A percentile compares a stretch with the other conserved stretches of the same genome.
Evolutionary conservation across 1,140 invertebrate species (phyloP).

Genomic region (Dendroctonus valens): DNA sequence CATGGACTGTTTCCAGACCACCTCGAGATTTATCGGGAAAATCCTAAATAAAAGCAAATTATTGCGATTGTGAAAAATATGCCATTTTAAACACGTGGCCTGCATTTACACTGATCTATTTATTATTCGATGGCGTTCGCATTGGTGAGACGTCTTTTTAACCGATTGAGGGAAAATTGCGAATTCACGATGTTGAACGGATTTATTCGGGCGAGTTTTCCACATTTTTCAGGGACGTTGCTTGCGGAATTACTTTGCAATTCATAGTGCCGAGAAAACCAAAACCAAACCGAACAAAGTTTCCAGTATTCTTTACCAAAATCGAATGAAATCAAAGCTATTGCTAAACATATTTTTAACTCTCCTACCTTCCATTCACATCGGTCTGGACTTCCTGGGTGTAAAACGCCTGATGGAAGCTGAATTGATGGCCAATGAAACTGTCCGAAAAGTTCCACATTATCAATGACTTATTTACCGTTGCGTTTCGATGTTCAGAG

Average conservation of each 20-base stretch:
- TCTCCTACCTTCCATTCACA: slow-evolving; percentile 5
- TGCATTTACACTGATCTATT: slow-evolving; percentile 6
- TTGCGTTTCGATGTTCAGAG: slow-evolving; percentile 4
- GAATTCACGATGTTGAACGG: not conserved
- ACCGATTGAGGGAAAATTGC: slow-evolving; percentile 3
- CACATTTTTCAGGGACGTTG: too few species aligned
- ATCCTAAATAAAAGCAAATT: slow-evolving; percentile 25
- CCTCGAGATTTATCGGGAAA: slow-evolving; percentile 16
- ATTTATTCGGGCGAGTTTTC: too few species aligned
- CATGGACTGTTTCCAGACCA: not conserved
- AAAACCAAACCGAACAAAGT: too few species aligned
- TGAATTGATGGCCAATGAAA: not conserved
- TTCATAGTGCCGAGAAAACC: not conserved
- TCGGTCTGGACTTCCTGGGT: slow-evolving; percentile 25
- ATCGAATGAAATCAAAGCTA: not conserved
- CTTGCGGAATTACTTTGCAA: too few species aligned
- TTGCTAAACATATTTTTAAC: not conserved
- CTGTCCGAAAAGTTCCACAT: slow-evolving; percentile 20
- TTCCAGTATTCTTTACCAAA: too few species aligned
- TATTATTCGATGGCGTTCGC: not conserved
- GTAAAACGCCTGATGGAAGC: slow-evolving; percentile 6
- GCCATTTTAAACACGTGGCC: slow-evolving; percentile 15
- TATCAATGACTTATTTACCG: not conserved
- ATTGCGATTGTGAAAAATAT: slow-evolving; percentile 20
- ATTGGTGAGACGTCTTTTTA: slow-evolving; percentile 11